Base-by-base conservation (phyloP, 2,113 vertebrate species). In the Dunckerocampus dactyliophorus region DNA sequence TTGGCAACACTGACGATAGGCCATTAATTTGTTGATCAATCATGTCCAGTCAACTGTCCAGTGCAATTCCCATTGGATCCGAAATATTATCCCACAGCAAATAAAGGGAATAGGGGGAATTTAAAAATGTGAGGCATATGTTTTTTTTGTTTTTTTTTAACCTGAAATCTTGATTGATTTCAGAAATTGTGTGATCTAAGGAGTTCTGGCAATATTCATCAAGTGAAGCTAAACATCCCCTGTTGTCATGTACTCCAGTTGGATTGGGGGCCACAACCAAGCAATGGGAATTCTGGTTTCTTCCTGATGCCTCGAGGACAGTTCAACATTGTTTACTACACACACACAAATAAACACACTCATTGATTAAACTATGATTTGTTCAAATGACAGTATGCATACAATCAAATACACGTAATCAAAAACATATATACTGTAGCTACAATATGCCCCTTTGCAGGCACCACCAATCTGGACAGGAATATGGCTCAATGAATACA, bases 401-500 rank as follows among this genome's bases (percentile, higher is more conserved):
- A 28, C 24, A 28, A 34, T 46, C 59, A 51, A 13, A 46, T 5
- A 3, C 16, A 13, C 8, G 48, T 28, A 46, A 62, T 43, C 59
- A 13, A 46, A 54, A 28, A 59, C 37, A 54, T 24, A 51, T 22
- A 52, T 57, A 31, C 4, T n/a, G n/a, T n/a, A 24, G 12, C 21
- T 24, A 51, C 39, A 65, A 59, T 69, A 3, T 14, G 17, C n/a
- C 17, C 67, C 20, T 58, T 63, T 75, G 46, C 59, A 17, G 54
- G 50, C 48, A 39, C 16, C 39, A 57, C 43, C 47, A 86, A 90
- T 83, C 74, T 65, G 88, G 90, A 91, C 87, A 92, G 92, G 90
- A 91, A 93, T 91, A 92, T 89, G 88, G 90, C 90, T 88, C 92
- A 91, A 94, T 95, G 91, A 94, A 95, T 94, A 93, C 91, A 89